Conservation (phyloP, 2,113 vertebrate species). For the Chamaea fasciata region DNA sequence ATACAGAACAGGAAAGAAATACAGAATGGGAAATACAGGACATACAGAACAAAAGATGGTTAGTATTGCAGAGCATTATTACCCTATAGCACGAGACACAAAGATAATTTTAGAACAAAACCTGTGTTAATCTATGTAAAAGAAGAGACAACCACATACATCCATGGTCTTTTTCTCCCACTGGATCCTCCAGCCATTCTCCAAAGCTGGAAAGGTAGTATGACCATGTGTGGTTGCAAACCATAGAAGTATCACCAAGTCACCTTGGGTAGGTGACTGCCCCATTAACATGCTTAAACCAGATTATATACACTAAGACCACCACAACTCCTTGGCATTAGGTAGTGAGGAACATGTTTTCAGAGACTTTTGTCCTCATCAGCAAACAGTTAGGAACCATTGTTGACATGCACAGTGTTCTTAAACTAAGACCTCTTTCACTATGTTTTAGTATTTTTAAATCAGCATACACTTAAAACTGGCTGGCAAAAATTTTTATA, state of each 20-base stretch:
- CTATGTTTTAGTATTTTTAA: not conserved
- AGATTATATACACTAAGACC: not conserved
- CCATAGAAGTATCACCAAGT: not conserved
- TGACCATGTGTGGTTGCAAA: not conserved
- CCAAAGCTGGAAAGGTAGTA: not conserved
- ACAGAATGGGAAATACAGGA: not conserved
- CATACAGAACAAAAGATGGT: not conserved
- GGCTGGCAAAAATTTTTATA: not conserved
- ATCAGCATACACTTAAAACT: not conserved
- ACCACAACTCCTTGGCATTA: not conserved
- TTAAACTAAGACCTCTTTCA: not conserved
- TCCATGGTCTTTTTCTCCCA: not conserved
- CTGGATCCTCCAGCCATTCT: not conserved
- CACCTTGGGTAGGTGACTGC: not conserved
- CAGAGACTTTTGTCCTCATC: not conserved
- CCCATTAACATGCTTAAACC: not conserved
- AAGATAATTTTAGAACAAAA: not conserved
- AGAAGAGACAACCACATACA: not conserved
- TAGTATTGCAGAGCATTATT: not conserved
- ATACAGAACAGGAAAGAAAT: not conserved
- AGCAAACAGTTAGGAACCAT: not conserved
- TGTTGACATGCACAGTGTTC: not conserved
- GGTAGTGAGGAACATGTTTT: rapidly evolving
- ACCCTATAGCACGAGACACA: not conserved
- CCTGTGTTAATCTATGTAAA: not conserved